Evolutionary conservation across 2,113 vertebrate genomes (phyloP), one percentile per base, ranked within the genome.

Genomic region (Sebastes schlegelii): DNA sequence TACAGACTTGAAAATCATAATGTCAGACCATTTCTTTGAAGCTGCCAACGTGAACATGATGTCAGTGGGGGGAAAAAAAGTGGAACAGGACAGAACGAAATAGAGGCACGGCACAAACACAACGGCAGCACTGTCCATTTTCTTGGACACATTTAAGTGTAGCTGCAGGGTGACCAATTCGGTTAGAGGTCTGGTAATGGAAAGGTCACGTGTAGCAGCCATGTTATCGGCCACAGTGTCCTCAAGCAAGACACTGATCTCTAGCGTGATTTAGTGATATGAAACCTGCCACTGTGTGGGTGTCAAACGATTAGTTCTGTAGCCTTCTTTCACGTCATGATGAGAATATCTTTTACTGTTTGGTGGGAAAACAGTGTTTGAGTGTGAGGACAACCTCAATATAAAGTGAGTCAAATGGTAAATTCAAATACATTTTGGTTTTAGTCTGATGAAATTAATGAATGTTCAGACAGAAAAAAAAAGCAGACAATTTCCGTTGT

Each of bases 171-270:
- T 46, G 52, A 63, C 62, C 21, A 21, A 62, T 51, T 75, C 5
- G 40, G 71, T n/a, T 8, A 9, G 1, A 13, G 17, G 58, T 51
- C 42, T 63, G 7, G 23, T 40, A 57, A 57, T 46, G 64, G 16
- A 76, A 43, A 62, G 67, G 69, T 54, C 62, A 86, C 83, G 54
- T 80, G 69, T 40, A 52, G 45, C 72, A 16, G 42, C 58, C 58
- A 45, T 34, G 23, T 76, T 12, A 80, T 54, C 10, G 8, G 60
- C 49, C 16, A 14, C 57, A 43, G 19, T 72, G 77, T 77, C 80
- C 49, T 16, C n/a, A 16, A 52, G 61, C 34, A 40, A 75, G 52
- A 65, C 19, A n/a, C 14, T 34, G 17, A 49, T 26, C 43, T 51
- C 9, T 7, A 8, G 0, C 13, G 11, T 66, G 17, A 51, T 62